Evolutionary conservation across 2,888 invertebrate species (phyloP).

Genomic region (Steromphala cineraria): DNA sequence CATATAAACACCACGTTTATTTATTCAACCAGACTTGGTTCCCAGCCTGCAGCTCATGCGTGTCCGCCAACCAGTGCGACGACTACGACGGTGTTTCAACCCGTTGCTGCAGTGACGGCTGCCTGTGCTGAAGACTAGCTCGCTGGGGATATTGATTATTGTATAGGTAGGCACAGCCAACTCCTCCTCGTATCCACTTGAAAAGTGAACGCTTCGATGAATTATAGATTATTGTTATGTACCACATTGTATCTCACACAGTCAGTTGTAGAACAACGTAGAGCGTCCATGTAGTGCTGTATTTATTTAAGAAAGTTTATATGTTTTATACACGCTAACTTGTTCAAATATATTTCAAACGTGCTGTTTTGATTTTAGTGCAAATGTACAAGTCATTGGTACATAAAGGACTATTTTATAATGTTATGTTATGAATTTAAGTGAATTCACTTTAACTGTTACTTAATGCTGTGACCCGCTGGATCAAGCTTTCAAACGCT

Average conservation of each 20-base stretch:
- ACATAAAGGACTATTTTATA: too few species aligned
- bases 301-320: neutral
- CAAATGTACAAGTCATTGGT: too few species aligned
- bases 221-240: neutral
- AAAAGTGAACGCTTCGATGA: slow-evolving; percentile 1
- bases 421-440: too few species aligned
- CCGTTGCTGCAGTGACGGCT: neutral
- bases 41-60: too few species aligned
- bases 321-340: neutral
- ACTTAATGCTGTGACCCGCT: too few species aligned
- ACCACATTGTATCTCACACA: neutral
- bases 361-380: too few species aligned
- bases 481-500: too few species aligned
- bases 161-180: neutral
- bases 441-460: too few species aligned
- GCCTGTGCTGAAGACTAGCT: neutral
- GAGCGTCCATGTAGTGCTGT: neutral
- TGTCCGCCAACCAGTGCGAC: too few species aligned
- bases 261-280: neutral
- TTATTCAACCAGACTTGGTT: neutral
- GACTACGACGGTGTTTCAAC: neutral
- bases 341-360: too few species aligned
- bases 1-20: slow-evolving; percentile 8
- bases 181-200: neutral
- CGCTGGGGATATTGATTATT: slow-evolving; percentile 4